Conservation (phyloP, 1,140 invertebrate genomes). For the Lasaia peninsularis region DNA sequence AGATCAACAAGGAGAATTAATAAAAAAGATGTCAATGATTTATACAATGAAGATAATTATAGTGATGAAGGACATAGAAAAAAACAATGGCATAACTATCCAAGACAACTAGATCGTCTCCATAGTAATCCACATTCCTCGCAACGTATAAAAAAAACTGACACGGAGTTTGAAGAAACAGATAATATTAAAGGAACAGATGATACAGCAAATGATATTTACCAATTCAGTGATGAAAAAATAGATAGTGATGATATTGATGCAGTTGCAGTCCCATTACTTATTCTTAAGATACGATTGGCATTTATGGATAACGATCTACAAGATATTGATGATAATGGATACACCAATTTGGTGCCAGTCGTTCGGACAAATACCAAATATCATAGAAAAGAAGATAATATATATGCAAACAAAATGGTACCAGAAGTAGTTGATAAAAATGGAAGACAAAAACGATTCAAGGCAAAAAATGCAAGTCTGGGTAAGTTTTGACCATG, state of each 20-base stretch:
- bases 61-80: conserved; percentile 52
- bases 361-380: conserved; percentile 22
- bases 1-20: conserved; percentile 27
- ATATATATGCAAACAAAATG: conserved; percentile 1
- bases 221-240: conserved; percentile 21
- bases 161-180: conserved; percentile 15
- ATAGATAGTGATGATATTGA: conserved; percentile 20
- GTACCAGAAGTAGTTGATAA: neutral
- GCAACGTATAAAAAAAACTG: conserved; percentile 24
- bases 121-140: conserved; percentile 36
- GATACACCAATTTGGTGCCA: conserved; percentile 29
- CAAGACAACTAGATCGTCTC: conserved; percentile 60
- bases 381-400: neutral
- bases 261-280: conserved; percentile 44
- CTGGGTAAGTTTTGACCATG: neutral
- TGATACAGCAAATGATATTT: conserved; percentile 24
- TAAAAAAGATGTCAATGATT: conserved; percentile 33
- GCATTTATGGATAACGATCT: conserved; percentile 48
- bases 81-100: conserved; percentile 69
- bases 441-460: conserved; percentile 2
- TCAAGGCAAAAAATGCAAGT: neutral
- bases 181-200: conserved; percentile 22
- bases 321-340: conserved; percentile 29
- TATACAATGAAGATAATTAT: conserved; percentile 38
- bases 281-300: conserved; percentile 60